Evolutionary conservation across 2,888 invertebrate genomes (phyloP), one percentile per base, ranked within the genome.

Genomic region (Cephus sareptanus): DNA sequence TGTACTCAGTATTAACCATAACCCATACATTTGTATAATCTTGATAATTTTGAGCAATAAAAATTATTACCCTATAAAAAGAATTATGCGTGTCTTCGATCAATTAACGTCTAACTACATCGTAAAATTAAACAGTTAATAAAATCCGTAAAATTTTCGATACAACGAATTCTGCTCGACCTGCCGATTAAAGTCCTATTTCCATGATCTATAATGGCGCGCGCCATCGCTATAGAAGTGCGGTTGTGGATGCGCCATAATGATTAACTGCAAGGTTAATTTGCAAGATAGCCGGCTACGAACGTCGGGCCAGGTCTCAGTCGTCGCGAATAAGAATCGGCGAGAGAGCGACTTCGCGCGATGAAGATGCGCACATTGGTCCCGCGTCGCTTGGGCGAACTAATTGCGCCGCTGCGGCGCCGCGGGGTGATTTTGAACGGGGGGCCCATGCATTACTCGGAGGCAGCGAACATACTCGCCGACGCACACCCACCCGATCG

Each of bases 181-280:
- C 15, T 9, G 23, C 23, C 56, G 56, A 56, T 23, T 23, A 56
- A 56, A 56, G 56, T 23, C 15, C 23, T 15, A 23, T 56, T 56
- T 56, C 56, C 56, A 23, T 56, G 56, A 56, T 56, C 56, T 56
- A 56, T 56, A 9, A 9, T 23, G 56, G 56, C 56, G 56, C 56
- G 56, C 23, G 56, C 2, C 23, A 23, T 56, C 56, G 56, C 56
- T 9, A 56, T 56, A 23, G 2, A 33, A 71, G 71, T 71, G 12
- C 12, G 12, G 2, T 23, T 56, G 23, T 23, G 56, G 56, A 56
- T 56, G 56, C 71, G 71, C 71, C 71, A 34, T 71, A 79, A 79
- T 86, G 85, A 88, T 87, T 86, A 83, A 86, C 79, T 80, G 77
- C 73, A 77, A 79, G 83, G 81, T 84, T 85, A 86, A 87, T 85